phyloP scores from a whole-genome alignment of 2,888 invertebrate species.

The Drosophila incognita region DNA sequence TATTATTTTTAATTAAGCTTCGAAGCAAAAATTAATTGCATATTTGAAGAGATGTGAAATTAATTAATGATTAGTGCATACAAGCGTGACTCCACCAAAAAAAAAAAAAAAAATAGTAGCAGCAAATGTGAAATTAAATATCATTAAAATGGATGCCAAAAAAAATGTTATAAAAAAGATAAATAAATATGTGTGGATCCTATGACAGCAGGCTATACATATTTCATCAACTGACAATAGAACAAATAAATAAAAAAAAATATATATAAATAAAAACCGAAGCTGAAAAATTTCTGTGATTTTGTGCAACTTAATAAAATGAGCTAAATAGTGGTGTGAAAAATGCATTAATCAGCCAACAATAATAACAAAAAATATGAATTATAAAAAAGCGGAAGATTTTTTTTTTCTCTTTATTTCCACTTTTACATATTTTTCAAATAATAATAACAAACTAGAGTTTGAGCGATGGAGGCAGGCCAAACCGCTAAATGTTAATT shows the following conservation, averaged over 20 bases:
- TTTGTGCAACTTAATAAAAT: conserved; percentile 69
- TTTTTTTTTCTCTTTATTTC: conserved; percentile 22
- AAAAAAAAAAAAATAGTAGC: conserved; percentile 24
- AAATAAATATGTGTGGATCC: conserved; percentile 48
- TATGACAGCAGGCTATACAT: conserved; percentile 64
- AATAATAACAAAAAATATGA: conserved; percentile 59
- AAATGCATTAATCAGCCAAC: conserved; percentile 74
- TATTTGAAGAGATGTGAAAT: conserved; percentile 73
- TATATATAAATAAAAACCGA: conserved; percentile 3
- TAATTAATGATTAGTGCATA: conserved; percentile 78
- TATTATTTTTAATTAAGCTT: conserved; percentile 62
- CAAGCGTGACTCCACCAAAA: conserved; percentile 38
- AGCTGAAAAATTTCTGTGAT: conserved; percentile 69
- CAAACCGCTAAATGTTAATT: conserved; percentile 83
- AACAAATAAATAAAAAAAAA: conserved; percentile 12
- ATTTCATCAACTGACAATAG: conserved; percentile 71
- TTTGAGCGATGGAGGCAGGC: conserved; percentile 25
- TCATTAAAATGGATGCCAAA: conserved; percentile 68
- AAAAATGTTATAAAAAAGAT: conserved; percentile 37
- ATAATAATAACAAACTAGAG: conserved; percentile 59
- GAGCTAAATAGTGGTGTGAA: conserved; percentile 61
- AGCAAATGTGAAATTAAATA: conserved; percentile 70
- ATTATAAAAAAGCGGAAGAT: conserved; percentile 67
- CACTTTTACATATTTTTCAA: conserved; percentile 72
- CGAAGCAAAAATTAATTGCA: conserved; percentile 69